Percentiles rank a stretch among this genome's conserved stretches.
Conservation (phyloP, 2,888 invertebrate genomes). For the Melolontha melolontha region DNA sequence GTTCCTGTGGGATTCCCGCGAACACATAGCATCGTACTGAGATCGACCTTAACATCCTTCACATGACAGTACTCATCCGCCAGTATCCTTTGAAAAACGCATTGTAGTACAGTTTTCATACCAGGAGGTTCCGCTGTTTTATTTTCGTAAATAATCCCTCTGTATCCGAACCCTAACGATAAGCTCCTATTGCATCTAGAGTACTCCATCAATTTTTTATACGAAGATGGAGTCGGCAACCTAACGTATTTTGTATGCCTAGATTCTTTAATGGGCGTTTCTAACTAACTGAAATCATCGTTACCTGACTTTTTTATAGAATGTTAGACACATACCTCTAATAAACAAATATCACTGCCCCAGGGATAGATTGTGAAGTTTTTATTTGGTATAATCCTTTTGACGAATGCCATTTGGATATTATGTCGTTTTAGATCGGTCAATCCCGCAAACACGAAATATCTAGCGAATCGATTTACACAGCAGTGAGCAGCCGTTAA, state of each 20-base stretch:
- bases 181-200: slow-evolving; percentile 19
- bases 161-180: slow-evolving; percentile 25
- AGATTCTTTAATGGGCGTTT: slow-evolving; percentile 9
- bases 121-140: not conserved
- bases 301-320: not conserved
- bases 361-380: slow-evolving; percentile 3
- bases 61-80: slow-evolving; percentile 2
- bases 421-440: not conserved
- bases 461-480: not conserved
- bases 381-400: slow-evolving; percentile 11
- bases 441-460: slow-evolving; percentile 12
- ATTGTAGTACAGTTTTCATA: slow-evolving; percentile 1
- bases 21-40: slow-evolving; percentile 7
- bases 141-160: slow-evolving; percentile 8
- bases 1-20: slow-evolving; percentile 12
- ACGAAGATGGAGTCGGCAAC: slow-evolving; percentile 5
- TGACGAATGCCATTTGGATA: not conserved
- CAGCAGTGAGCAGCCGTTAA: slow-evolving; percentile 26
- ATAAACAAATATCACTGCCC: slow-evolving; percentile 26
- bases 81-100: slow-evolving; percentile 27
- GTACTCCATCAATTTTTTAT: not conserved
- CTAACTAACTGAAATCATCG: slow-evolving; percentile 4
- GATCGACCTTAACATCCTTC: not conserved
- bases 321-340: slow-evolving; percentile 16
- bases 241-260: slow-evolving; percentile 12